A percentile compares a stretch with the other conserved stretches of the same genome.
These are phyloP conservation scores for Heliconius sara DNA, from an alignment of 2,888 invertebrate species.

Conservation along the genomic window DNA sequence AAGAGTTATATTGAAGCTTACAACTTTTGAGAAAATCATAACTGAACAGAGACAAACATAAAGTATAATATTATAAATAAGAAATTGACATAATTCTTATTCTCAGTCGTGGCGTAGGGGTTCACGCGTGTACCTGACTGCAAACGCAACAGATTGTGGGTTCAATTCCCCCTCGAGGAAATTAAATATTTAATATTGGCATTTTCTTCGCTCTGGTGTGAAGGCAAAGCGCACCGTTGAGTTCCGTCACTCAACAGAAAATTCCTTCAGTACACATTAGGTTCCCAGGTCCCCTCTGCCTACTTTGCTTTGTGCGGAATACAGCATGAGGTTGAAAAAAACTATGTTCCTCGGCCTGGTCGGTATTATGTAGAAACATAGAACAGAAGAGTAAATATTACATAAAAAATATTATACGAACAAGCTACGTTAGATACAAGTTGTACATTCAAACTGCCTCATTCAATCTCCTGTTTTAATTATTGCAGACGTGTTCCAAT, in stretches of 20 bases:
- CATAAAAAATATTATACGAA: neutral
- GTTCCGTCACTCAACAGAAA: too few relatives aligned
- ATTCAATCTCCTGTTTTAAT: slow-evolving; percentile 48
- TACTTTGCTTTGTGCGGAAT: too few relatives aligned
- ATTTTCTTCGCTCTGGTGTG: too few relatives aligned
- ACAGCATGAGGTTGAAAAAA: too few relatives aligned
- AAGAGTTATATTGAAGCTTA: neutral
- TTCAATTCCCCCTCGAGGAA: too few relatives aligned
- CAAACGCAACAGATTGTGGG: too few relatives aligned
- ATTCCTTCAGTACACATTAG: too few relatives aligned
- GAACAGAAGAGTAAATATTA: neutral
- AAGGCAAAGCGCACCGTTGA: too few relatives aligned
- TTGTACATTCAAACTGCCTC: slow-evolving; percentile 46
- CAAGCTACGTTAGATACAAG: neutral
- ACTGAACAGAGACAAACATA: neutral
- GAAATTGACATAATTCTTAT: neutral
- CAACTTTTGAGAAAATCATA: neutral
- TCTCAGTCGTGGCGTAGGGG: neutral
- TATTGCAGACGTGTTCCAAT: slow-evolving; percentile 38
- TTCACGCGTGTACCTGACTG: too few relatives aligned
- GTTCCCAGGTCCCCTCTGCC: too few relatives aligned
- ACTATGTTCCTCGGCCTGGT: too few relatives aligned
- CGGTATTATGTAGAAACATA: neutral
- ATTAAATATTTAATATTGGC: too few relatives aligned
- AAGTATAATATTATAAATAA: neutral